These are phyloP conservation scores for Azemiops feae DNA, from an alignment of 2,113 vertebrate genomes.

Conservation along the genomic window DNA sequence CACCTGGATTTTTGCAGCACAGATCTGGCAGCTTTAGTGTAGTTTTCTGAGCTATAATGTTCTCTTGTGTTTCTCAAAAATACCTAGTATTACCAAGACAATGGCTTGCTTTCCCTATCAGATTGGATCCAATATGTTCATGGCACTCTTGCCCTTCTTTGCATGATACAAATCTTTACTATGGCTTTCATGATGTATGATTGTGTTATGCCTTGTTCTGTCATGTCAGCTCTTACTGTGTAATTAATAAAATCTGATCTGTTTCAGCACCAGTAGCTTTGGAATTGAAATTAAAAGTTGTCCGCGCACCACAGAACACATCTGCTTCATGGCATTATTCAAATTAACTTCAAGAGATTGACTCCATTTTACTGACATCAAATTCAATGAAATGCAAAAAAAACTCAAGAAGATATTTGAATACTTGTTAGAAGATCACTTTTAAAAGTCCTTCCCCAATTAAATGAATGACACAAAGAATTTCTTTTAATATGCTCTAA, in stretches of 20 bases:
- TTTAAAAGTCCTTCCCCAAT: constrained; percentile 33
- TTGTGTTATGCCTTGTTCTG: constrained; percentile 49
- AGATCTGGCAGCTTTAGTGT: neutral
- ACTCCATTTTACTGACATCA: constrained; percentile 3
- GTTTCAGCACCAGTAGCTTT: constrained; percentile 48
- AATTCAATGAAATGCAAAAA: constrained; percentile 4
- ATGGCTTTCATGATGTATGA: constrained; percentile 26
- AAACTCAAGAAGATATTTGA: constrained; percentile 27
- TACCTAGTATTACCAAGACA: neutral
- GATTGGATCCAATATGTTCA: neutral
- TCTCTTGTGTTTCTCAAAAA: neutral
- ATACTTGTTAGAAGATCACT: neutral
- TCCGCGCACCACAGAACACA: constrained; percentile 69
- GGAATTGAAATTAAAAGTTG: constrained; percentile 49
- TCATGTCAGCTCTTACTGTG: neutral
- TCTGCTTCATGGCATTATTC: constrained; percentile 74
- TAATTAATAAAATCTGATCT: constrained; percentile 56
- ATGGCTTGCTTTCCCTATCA: neutral
- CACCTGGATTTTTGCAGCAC: neutral
- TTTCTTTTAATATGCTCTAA: constrained; percentile 21
- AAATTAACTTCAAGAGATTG: constrained; percentile 58
- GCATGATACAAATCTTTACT: fast-evolving
- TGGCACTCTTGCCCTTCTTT: neutral
- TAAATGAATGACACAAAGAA: constrained; percentile 41
- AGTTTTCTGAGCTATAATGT: neutral